phyloP scores from a whole-genome alignment of 2,113 vertebrate species.

The Channa maculata region DNA sequence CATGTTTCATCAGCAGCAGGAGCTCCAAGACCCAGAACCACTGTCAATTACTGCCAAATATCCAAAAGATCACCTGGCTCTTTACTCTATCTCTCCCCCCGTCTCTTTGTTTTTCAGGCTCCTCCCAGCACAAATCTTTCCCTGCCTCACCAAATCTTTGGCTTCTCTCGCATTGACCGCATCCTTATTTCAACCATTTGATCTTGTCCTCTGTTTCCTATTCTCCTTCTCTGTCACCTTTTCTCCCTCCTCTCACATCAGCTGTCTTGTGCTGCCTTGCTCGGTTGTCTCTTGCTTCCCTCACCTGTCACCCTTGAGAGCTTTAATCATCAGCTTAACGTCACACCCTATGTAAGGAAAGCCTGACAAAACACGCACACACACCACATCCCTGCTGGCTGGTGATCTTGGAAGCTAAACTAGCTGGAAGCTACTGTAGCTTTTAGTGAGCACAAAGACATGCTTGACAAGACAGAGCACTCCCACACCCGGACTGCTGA shows the following conservation, averaged over 20 bases:
- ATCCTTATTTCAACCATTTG: background rate
- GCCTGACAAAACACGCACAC: constrained; percentile 16
- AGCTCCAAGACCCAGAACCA: constrained; percentile 6
- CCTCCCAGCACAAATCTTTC: background rate
- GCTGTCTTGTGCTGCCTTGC: constrained; percentile 43
- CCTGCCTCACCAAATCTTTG: background rate
- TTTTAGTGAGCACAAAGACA: constrained; percentile 34
- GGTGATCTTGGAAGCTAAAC: background rate
- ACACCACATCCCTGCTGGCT: constrained; percentile 5
- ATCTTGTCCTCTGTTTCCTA: background rate
- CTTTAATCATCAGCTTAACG: constrained; percentile 70
- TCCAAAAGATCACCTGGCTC: constrained; percentile 34
- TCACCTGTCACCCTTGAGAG: constrained; percentile 57
- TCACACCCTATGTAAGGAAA: constrained; percentile 57
- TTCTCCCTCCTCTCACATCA: constrained; percentile 24
- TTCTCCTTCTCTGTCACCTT: constrained; percentile 30
- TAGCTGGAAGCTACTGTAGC: background rate
- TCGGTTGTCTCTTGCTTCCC: constrained; percentile 32
- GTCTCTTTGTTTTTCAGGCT: constrained; percentile 19
- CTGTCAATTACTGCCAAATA: constrained; percentile 48
- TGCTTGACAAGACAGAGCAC: constrained; percentile 6
- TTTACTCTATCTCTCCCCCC: background rate
- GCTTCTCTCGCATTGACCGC: constrained; percentile 2
- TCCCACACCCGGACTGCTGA: constrained; percentile 10
- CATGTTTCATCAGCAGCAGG: constrained; percentile 50